phyloP scores from a whole-genome alignment of 2,888 invertebrate genomes.

The Tenthredo livida region DNA sequence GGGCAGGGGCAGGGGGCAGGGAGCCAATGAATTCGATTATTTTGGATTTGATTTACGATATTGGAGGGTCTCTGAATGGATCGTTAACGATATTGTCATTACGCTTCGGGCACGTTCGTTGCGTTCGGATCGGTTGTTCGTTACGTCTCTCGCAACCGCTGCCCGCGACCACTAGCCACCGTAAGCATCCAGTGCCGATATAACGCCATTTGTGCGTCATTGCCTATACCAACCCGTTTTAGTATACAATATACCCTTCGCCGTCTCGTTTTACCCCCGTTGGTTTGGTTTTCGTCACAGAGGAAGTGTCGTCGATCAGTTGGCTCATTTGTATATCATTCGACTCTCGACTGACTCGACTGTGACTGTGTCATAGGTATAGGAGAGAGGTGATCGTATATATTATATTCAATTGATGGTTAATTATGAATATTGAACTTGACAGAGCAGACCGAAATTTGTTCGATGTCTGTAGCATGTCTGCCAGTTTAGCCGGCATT shows the following conservation, averaged over 20 bases:
- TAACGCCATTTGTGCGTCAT: constrained; percentile 20
- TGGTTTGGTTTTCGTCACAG: constrained; percentile 2
- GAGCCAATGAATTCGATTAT: constrained; percentile 63
- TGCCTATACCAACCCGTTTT: constrained; percentile 11
- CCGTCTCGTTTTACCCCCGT: constrained; percentile 27
- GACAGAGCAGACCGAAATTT: constrained; percentile 2
- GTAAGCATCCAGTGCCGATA: constrained; percentile 32
- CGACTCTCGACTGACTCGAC: not conserved
- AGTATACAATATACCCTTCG: not conserved
- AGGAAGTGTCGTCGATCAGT: constrained; percentile 24
- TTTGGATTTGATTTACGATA: constrained; percentile 67
- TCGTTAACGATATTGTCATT: constrained; percentile 74
- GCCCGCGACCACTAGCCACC: constrained; percentile 25
- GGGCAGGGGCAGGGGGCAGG: constrained; percentile 48
- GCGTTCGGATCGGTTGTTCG: constrained; percentile 55
- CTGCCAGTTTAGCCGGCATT: not conserved
- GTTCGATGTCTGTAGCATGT: constrained; percentile 2
- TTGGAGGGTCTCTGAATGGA: constrained; percentile 67
- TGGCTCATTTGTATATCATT: constrained; percentile 24
- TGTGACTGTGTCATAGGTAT: not conserved
- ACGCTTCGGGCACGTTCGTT: constrained; percentile 65
- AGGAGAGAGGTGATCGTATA: not conserved
- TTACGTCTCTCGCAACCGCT: constrained; percentile 25
- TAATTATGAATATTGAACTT: constrained; percentile 9
- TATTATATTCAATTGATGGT: not conserved